Percentiles rank a stretch among this genome's conserved stretches.
Evolutionary conservation across 1,140 invertebrate genomes (phyloP).

Genomic region (Callitettix versicolor): DNA sequence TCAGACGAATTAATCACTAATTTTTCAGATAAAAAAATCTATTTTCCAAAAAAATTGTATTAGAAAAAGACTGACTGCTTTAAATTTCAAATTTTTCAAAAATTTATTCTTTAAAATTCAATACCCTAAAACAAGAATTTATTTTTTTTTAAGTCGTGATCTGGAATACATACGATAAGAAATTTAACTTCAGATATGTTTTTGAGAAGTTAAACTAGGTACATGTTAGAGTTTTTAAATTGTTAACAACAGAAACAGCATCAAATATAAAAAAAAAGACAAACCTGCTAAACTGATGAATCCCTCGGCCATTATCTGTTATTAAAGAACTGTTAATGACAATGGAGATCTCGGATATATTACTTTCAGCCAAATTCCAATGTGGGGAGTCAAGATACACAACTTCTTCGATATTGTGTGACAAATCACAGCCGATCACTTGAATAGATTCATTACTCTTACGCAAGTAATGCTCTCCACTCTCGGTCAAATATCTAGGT

Average conservation of each 20-base stretch:
- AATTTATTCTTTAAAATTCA: no score
- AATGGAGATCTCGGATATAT: slow-evolving; percentile 72
- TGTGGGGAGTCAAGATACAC: slow-evolving; percentile 71
- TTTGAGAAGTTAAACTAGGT: background rate
- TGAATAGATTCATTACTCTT: slow-evolving; percentile 81
- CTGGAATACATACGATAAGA: no score
- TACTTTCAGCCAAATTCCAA: slow-evolving; percentile 70
- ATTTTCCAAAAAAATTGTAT: no score
- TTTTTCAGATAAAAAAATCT: no score
- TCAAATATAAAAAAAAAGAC: no score
- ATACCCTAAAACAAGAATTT: no score
- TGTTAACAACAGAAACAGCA: background rate
- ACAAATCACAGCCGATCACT: slow-evolving; percentile 66
- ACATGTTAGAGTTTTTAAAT: background rate
- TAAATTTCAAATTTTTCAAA: no score
- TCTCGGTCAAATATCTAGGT: slow-evolving; percentile 60
- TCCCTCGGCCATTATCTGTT: slow-evolving; percentile 71
- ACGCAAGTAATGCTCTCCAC: slow-evolving; percentile 71
- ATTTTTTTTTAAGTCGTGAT: no score
- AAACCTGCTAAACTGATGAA: slow-evolving; percentile 70
- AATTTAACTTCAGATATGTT: no score
- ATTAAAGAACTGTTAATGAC: slow-evolving; percentile 78
- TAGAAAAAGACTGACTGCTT: no score
- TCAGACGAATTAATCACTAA: no score
- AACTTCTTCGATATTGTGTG: slow-evolving; percentile 66